Evolutionary conservation across 1,140 invertebrate genomes (phyloP), one percentile per base, ranked within the genome.

Genomic region (Fopius arisanus): DNA sequence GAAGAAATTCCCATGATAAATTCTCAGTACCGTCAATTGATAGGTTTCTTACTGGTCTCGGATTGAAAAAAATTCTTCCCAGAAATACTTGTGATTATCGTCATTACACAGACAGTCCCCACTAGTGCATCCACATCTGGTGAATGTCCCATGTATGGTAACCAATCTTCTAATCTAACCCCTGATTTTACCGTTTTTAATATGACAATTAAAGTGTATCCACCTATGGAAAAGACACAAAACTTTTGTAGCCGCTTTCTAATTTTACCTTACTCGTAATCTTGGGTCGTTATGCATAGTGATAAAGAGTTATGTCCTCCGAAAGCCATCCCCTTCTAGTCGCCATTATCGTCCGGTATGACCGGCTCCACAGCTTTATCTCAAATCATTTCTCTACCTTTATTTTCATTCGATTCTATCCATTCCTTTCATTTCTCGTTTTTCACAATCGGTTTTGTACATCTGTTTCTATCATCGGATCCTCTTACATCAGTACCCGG

Each of bases 211-310:
- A 31, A 37, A 23, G 43, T 31, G 10, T 33, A 26, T 33, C 26
- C 23, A 33, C 54, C n/a, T 37, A 29, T 59, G 4, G 62, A 23
- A 19, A 62, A 62, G 9, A 75, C 76, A 74, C 70, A 72, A 73
- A 26, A 23, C 5, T 4, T 23, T 59, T 48, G 5, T 48, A 16
- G 3, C 54, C 16, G 9, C 54, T 59, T 59, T 59, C 77, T 82
- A 83, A 82, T 83, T 81, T 72, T 70, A 75, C 74, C 78, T 51
- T 78, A 37, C 33, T 37, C 33, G 73, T 79, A 80, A 84, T 84
- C 78, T 79, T 33, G 72, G 72, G 74, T 83, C 78, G 77, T 79
- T 80, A 81, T 81, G 78, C 75, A 65, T 21, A 77, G 19, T 72
- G 76, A 75, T 77, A 80, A 77, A 16, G 65, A 67, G 68, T 75